Conservation (phyloP, 2,113 vertebrate species). For the Panurus biarmicus region DNA sequence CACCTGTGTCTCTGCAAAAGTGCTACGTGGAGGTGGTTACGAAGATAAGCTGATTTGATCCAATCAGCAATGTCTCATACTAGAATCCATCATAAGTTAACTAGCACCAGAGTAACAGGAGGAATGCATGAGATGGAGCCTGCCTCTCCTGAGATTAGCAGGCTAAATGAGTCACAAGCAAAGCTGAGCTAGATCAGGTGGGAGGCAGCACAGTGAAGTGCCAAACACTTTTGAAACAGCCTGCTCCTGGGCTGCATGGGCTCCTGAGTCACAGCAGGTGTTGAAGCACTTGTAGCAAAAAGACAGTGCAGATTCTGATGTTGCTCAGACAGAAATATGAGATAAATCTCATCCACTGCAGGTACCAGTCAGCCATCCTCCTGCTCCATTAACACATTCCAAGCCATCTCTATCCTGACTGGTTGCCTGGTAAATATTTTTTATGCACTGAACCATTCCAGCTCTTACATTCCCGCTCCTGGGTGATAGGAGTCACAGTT, state of each 20-base stretch:
- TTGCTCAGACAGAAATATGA: neutral
- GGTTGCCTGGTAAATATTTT: neutral
- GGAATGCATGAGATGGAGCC: neutral
- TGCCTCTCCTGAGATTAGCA: neutral
- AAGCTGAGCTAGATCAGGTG: neutral
- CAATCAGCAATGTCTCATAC: neutral
- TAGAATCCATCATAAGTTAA: neutral
- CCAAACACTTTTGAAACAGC: neutral
- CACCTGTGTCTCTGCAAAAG: neutral
- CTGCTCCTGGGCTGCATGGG: neutral
- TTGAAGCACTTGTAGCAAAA: neutral
- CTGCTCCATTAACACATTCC: neutral
- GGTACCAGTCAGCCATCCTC: neutral
- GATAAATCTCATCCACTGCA: neutral
- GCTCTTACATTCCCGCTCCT: neutral
- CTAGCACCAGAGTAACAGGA: neutral
- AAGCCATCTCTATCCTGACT: neutral
- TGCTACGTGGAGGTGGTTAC: neutral
- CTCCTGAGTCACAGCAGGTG: neutral
- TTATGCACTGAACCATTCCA: neutral
- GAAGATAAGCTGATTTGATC: neutral
- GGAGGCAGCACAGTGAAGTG: neutral
- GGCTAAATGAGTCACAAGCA: neutral
- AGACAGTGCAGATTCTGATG: neutral
- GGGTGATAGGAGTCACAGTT: neutral